Evolutionary conservation across 1,140 invertebrate species (phyloP).

Genomic region (Phocides pigmalion): DNA sequence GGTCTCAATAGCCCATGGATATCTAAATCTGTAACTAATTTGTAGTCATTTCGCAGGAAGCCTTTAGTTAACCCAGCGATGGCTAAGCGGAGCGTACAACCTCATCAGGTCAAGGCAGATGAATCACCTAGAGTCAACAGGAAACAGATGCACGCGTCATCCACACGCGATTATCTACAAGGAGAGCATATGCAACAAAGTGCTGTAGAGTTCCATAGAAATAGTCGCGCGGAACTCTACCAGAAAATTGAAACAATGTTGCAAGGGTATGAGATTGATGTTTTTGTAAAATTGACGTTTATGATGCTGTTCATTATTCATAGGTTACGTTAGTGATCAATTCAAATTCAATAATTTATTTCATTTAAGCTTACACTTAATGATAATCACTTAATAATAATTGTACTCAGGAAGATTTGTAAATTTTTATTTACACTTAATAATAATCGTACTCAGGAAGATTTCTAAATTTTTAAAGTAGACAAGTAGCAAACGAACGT

Average conservation of each 20-base stretch:
- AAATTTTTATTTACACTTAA: too few relatives aligned
- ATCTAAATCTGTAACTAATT: background rate
- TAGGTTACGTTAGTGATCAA: too few relatives aligned
- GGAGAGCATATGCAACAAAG: conserved; percentile 62
- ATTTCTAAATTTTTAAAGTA: too few relatives aligned
- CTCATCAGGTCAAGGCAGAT: conserved; percentile 53
- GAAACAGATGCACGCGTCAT: conserved; percentile 75
- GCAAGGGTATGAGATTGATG: conserved; percentile 74
- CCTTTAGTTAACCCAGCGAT: conserved; percentile 84
- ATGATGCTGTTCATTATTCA: too few relatives aligned
- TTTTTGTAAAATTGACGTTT: too few relatives aligned
- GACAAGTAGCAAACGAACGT: too few relatives aligned
- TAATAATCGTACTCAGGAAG: too few relatives aligned
- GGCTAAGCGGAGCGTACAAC: conserved; percentile 83
- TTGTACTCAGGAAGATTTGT: too few relatives aligned
- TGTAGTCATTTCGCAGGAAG: conserved; percentile 61
- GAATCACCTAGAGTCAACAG: conserved; percentile 72
- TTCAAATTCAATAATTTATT: too few relatives aligned
- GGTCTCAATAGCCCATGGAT: too few relatives aligned
- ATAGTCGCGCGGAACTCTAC: conserved; percentile 84
- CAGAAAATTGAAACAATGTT: conserved; percentile 86
- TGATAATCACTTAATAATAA: too few relatives aligned
- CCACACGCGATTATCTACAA: conserved; percentile 78
- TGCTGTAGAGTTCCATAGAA: conserved; percentile 83
- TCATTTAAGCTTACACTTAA: too few relatives aligned